A percentile compares a stretch with the other conserved stretches of the same genome.
Conservation (phyloP, 2,888 invertebrate genomes). For the Prosopocoilus inquinatus region DNA sequence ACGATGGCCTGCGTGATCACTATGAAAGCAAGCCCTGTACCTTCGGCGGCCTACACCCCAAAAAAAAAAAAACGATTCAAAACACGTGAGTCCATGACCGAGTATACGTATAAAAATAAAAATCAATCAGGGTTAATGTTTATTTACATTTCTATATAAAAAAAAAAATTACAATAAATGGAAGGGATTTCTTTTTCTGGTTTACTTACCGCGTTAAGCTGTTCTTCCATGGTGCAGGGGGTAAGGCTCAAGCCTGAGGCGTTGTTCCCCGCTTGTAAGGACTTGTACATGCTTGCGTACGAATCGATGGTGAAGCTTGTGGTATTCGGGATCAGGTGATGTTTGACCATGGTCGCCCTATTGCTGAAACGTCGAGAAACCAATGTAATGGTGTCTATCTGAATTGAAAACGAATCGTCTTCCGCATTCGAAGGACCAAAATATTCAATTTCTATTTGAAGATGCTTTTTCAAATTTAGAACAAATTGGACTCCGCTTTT, state of each 20-base stretch:
- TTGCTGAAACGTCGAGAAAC: slow-evolving; percentile 49
- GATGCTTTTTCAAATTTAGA: no score
- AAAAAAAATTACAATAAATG: no score
- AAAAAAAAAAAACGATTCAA: neutral
- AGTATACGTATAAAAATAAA: neutral
- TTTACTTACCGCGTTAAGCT: slow-evolving; percentile 70
- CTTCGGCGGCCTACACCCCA: slow-evolving; percentile 80
- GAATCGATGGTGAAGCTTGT: slow-evolving; percentile 41
- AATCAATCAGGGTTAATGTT: neutral
- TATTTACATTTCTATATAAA: no score
- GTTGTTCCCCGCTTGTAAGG: slow-evolving; percentile 25
- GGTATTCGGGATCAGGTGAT: slow-evolving; percentile 28
- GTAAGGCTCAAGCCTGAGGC: slow-evolving; percentile 54
- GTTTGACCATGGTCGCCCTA: slow-evolving; percentile 39
- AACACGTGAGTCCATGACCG: neutral
- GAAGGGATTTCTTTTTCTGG: neutral
- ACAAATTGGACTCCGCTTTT: no score
- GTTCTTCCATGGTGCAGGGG: slow-evolving; percentile 69
- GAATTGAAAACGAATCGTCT: no score
- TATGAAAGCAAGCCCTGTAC: slow-evolving; percentile 93
- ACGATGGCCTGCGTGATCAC: slow-evolving; percentile 97
- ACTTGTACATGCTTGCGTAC: no score
- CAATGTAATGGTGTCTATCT: no score
- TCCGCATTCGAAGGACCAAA: no score
- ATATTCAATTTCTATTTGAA: no score